A percentile compares a stretch with the other conserved stretches of the same genome.
Conservation (phyloP, 2,113 vertebrate genomes). For the Cromileptes altivelis region DNA sequence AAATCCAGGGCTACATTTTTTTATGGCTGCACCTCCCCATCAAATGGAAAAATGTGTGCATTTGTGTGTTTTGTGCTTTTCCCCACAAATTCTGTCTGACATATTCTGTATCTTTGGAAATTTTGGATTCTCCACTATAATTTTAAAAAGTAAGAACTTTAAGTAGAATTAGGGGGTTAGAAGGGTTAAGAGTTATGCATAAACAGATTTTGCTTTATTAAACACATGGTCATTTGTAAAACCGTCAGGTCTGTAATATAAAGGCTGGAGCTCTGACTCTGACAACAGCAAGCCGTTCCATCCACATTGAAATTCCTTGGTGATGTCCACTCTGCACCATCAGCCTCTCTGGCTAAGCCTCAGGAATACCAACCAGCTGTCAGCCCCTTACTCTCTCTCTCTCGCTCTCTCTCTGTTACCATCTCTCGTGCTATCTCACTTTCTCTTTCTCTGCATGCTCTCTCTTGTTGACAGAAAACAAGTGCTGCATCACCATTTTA, state of each 20-base stretch:
- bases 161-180: too few relatives aligned
- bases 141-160: not conserved
- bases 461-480: slow-evolving; percentile 72
- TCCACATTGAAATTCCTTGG: slow-evolving; percentile 79
- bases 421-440: slow-evolving; percentile 24
- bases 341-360: slow-evolving; percentile 74
- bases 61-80: not conserved
- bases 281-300: slow-evolving; percentile 55
- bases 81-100: not conserved
- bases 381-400: slow-evolving; percentile 25
- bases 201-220: not conserved
- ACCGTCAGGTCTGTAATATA: slow-evolving; percentile 15
- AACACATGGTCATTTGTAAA: slow-evolving; percentile 9
- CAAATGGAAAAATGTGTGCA: not conserved
- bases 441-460: slow-evolving; percentile 48
- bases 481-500: slow-evolving; percentile 79
- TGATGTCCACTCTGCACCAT: slow-evolving; percentile 79
- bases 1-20: not conserved
- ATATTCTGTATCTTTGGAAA: not conserved
- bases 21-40: not conserved
- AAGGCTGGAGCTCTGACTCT: slow-evolving; percentile 33
- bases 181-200: too few relatives aligned
- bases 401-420: slow-evolving; percentile 21
- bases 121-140: not conserved
- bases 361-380: slow-evolving; percentile 81